These are phyloP conservation scores for Hirtodrosophila trivittata DNA, from an alignment of 2,888 invertebrate genomes.

Conservation along the genomic window DNA sequence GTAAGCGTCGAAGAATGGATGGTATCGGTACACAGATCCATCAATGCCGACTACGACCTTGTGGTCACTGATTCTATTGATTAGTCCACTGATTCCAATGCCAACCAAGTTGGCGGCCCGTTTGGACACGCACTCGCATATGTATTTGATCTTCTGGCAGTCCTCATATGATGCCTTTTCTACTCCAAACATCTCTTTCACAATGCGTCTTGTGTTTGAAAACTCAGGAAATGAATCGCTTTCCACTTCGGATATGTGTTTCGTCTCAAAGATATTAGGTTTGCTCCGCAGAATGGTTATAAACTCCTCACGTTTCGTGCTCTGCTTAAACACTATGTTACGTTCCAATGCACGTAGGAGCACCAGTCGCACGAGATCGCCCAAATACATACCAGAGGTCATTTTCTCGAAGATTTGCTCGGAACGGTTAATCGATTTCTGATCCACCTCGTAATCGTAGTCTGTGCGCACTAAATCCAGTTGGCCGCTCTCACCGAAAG, in stretches of 20 bases:
- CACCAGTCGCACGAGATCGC: constrained; percentile 94
- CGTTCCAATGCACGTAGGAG: constrained; percentile 91
- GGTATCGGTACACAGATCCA: constrained; percentile 97
- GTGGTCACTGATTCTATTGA: constrained; percentile 95
- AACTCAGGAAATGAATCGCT: constrained; percentile 91
- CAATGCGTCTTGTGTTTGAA: constrained; percentile 90
- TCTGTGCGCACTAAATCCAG: constrained; percentile 94
- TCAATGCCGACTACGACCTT: constrained; percentile 97
- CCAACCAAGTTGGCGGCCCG: constrained; percentile 96
- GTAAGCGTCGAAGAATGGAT: constrained; percentile 96
- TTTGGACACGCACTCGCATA: constrained; percentile 94
- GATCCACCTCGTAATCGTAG: constrained; percentile 92
- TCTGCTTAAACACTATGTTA: constrained; percentile 84
- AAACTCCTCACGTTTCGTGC: constrained; percentile 51
- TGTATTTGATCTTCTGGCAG: constrained; percentile 94
- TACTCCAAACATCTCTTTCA: constrained; percentile 88
- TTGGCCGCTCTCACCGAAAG: constrained; percentile 95
- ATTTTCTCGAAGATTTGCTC: constrained; percentile 97
- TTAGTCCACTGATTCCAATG: constrained; percentile 92
- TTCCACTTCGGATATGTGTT: constrained; percentile 98
- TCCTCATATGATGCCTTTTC: constrained; percentile 91
- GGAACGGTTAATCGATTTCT: constrained; percentile 90
- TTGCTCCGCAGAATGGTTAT: constrained; percentile 72
- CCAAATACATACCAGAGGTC: constrained; percentile 99
- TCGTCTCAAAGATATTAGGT: constrained; percentile 93